phyloP scores from a whole-genome alignment of 2,888 invertebrate genomes.

The Caenorhabditis sulstoni region DNA sequence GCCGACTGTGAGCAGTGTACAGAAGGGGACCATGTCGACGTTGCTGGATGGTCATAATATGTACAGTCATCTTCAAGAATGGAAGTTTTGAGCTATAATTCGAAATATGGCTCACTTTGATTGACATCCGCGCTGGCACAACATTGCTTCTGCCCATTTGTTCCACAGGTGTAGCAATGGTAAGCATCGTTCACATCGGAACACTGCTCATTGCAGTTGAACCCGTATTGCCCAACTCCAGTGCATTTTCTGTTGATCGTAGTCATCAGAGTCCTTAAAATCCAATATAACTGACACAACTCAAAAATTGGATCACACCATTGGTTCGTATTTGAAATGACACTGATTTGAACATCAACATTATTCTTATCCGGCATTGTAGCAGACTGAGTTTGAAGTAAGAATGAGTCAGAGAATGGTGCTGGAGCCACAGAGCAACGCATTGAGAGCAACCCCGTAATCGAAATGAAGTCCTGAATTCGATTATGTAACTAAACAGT shows the following conservation, averaged over 20 bases:
- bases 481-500: neutral
- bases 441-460: slow-evolving; percentile 43
- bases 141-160: slow-evolving; percentile 51
- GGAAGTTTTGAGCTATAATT: too few species aligned
- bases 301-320: slow-evolving; percentile 21
- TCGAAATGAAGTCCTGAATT: slow-evolving; percentile 34
- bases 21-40: slow-evolving; percentile 33
- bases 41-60: slow-evolving; percentile 25
- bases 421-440: slow-evolving; percentile 27
- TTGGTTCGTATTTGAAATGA: neutral
- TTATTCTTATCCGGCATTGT: slow-evolving; percentile 34
- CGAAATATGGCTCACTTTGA: slow-evolving; percentile 23
- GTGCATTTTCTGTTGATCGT: slow-evolving; percentile 36
- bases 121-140: slow-evolving; percentile 44
- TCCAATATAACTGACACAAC: neutral
- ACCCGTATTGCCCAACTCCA: slow-evolving; percentile 45
- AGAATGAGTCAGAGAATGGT: slow-evolving; percentile 33
- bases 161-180: slow-evolving; percentile 55
- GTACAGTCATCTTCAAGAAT: slow-evolving; percentile 48
- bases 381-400: slow-evolving; percentile 25
- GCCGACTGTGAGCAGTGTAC: slow-evolving; percentile 49
- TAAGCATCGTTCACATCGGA: slow-evolving; percentile 30
- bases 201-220: slow-evolving; percentile 62
- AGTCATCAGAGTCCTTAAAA: slow-evolving; percentile 23
- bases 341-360: slow-evolving; percentile 14